Percentiles rank a stretch among this genome's conserved stretches.
Evolutionary conservation across 1,140 invertebrate species (phyloP).

Genomic region (Vollenhovia emeryi): DNA sequence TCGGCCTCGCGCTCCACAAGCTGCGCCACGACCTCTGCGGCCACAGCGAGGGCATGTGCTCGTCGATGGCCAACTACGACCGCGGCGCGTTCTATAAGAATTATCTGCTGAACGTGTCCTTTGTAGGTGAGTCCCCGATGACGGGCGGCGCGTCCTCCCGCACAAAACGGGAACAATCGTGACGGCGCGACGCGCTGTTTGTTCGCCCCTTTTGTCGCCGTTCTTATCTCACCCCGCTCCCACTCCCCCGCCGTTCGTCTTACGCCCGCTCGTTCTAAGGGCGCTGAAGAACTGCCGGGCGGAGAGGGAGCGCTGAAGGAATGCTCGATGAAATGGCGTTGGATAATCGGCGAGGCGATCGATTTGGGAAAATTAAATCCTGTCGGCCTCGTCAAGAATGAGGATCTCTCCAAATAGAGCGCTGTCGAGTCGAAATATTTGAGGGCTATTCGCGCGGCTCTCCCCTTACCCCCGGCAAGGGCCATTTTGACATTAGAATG

Average conservation of each 20-base stretch:
- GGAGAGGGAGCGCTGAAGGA: conserved; percentile 3
- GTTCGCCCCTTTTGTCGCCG: conserved; percentile 25
- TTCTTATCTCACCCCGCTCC: background rate
- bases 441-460: background rate
- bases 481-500: too few species aligned
- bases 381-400: background rate
- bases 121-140: conserved; percentile 87
- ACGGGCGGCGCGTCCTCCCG: background rate
- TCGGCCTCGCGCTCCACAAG: conserved; percentile 91
- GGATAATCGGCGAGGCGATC: conserved; percentile 1
- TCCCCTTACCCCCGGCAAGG: too few species aligned
- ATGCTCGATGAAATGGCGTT: background rate
- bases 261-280: background rate
- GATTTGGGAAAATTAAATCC: conserved; percentile 1
- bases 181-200: conserved; percentile 20
- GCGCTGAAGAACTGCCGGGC: background rate
- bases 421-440: background rate
- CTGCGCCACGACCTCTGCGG: conserved; percentile 87
- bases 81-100: conserved; percentile 88
- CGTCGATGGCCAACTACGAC: conserved; percentile 89
- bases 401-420: background rate
- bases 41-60: conserved; percentile 85
- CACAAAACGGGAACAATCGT: conserved; percentile 29
- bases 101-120: conserved; percentile 90
- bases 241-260: background rate